Conservation (phyloP, 2,113 vertebrate genomes). For the Tympanuchus pallidicinctus region DNA sequence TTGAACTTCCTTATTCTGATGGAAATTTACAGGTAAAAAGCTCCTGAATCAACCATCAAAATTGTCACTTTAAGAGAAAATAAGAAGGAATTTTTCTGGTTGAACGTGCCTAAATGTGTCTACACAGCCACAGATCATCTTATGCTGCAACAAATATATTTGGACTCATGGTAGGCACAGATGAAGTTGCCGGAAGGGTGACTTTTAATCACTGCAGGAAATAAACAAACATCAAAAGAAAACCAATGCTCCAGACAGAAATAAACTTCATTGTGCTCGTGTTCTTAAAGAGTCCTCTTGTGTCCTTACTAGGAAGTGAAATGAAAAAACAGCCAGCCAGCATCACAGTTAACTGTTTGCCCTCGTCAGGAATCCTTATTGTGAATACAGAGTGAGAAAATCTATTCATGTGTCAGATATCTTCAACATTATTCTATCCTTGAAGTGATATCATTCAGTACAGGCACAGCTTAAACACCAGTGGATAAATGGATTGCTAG, state of each 20-base stretch:
- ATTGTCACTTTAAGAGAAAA: not conserved
- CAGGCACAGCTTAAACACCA: not conserved
- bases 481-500: not conserved
- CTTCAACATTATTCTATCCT: not conserved
- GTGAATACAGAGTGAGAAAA: not conserved
- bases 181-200: not conserved
- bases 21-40: not conserved
- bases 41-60: not conserved
- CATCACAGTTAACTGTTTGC: not conserved
- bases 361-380: not conserved
- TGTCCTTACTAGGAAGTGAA: constrained; percentile 4
- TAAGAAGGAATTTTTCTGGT: not conserved
- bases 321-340: not conserved
- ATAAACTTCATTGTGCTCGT: constrained; percentile 14
- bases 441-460: not conserved
- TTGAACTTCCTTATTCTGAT: constrained; percentile 12
- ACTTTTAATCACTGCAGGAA: constrained; percentile 42
- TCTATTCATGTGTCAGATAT: not conserved
- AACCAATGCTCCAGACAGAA: constrained; percentile 8
- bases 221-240: constrained; percentile 45
- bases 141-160: not conserved
- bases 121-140: not conserved
- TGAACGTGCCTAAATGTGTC: not conserved
- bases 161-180: not conserved
- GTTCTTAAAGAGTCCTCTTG: constrained; percentile 13